Evolutionary conservation across 1,140 invertebrate genomes (phyloP), one percentile per base, ranked within the genome.

Genomic region (Aphaenogaster floridana): DNA sequence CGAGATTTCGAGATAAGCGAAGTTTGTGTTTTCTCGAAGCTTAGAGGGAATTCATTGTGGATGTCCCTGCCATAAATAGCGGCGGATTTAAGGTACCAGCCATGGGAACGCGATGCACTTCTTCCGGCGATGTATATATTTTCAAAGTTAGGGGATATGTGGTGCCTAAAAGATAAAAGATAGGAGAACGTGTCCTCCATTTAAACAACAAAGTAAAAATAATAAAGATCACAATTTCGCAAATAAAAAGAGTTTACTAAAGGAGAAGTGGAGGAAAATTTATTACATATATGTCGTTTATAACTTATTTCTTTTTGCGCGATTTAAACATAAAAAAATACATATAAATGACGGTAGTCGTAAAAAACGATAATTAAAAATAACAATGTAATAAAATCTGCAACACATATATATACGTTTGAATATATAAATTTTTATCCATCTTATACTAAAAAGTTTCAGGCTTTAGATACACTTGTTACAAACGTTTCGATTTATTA

Each of bases 1-100:
- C 50, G 42, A 90, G 87, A 90, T 90, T 42, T 74, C 48, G 34
- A 89, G 90, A 91, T 91, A 91, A 91, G 57, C 63, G 50, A 61
- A 89, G 66, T 91, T 74, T 63, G n/a, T 63, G 69, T 34, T 64
- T 74, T 6, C 39, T 52, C 39, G 34, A 8, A 59, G 34, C 45
- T 68, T 66, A 45, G 39, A 69, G 86, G 50, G 77, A 78, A 88
- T 88, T 63, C 76, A 76, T 89, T 74, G 83, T 91, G 61, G 63
- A 85, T 66, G 63, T 86, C 48, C 63, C 50, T 39, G 17, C 78
- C 89, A 89, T 91, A 91, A 91, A 91, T 91, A 91, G 74, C 74
- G 54, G n/a, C 34, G 87, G 84, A 91, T 91, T 91, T 80, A 54
- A 72, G 78, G 61, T 72, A 89, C 84, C 52, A 21, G 66, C 7